A percentile compares a stretch with the other conserved stretches of the same genome.
Evolutionary conservation across 2,113 vertebrate genomes (phyloP).

Genomic region (Mus pahari): DNA sequence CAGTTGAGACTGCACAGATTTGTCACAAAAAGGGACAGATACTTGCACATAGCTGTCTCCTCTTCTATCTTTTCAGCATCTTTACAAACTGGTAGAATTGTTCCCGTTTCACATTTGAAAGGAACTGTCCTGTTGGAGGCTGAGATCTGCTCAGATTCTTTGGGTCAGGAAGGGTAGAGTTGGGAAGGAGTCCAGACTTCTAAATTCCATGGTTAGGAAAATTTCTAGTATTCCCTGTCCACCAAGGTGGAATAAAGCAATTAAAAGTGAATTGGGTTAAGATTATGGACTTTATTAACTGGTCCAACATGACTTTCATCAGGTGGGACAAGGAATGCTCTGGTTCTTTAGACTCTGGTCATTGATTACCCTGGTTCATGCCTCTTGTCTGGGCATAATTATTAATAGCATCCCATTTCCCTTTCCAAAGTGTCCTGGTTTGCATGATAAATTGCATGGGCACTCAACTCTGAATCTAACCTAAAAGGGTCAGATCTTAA

Average conservation of each 20-base stretch:
- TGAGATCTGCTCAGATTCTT: not conserved
- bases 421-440: not conserved
- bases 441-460: constrained; percentile 3
- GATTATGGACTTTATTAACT: not conserved
- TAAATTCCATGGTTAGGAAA: not conserved
- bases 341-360: not conserved
- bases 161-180: not conserved
- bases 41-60: not conserved
- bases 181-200: not conserved
- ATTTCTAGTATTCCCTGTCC: not conserved
- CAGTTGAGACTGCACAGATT: not conserved
- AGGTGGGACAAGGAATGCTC: not conserved
- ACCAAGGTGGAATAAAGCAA: not conserved
- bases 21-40: not conserved
- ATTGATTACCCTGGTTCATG: not conserved
- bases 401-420: not conserved
- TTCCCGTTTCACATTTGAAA: not conserved
- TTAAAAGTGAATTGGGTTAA: not conserved
- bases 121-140: not conserved
- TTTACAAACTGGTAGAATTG: not conserved
- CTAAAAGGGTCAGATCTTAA: constrained; percentile 8
- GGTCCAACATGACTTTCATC: not conserved
- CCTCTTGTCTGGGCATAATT: constrained; percentile 10
- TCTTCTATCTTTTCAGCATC: not conserved
- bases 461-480: not conserved